Evolutionary conservation across 2,888 invertebrate species (phyloP).

Genomic region (Slavum lentiscoides): DNA sequence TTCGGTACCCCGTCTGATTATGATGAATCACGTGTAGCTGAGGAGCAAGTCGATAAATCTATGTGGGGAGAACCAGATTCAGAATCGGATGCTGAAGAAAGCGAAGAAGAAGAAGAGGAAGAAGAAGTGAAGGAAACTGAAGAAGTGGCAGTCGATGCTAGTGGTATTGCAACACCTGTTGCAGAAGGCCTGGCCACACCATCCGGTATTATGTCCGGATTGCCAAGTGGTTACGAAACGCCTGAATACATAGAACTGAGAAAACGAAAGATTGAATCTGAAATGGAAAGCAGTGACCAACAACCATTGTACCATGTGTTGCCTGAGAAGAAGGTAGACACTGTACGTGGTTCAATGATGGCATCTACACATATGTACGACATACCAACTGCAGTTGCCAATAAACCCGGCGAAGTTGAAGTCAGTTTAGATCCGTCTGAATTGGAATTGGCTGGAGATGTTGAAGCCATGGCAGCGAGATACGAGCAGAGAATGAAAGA

Average conservation of each 20-base stretch:
- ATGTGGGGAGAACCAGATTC: slow-evolving; percentile 98
- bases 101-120: slow-evolving; percentile 68
- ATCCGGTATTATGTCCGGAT: slow-evolving; percentile 78
- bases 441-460: slow-evolving; percentile 81
- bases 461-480: slow-evolving; percentile 91
- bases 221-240: slow-evolving; percentile 95
- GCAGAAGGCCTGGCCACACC: slow-evolving; percentile 94
- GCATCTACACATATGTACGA: slow-evolving; percentile 98
- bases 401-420: slow-evolving; percentile 78
- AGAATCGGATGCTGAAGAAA: slow-evolving; percentile 73
- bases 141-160: slow-evolving; percentile 69
- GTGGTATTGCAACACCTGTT: slow-evolving; percentile 83
- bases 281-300: slow-evolving; percentile 93
- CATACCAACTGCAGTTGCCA: slow-evolving; percentile 70
- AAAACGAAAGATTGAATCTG: slow-evolving; percentile 93
- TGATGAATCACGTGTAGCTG: slow-evolving; percentile 63
- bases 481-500: slow-evolving; percentile 96
- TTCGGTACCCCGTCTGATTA: slow-evolving; percentile 77
- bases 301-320: slow-evolving; percentile 93
- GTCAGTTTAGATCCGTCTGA: slow-evolving; percentile 96
- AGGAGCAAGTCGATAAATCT: slow-evolving; percentile 88
- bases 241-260: slow-evolving; percentile 97
- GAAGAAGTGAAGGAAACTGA: slow-evolving; percentile 66
- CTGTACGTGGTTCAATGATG: slow-evolving; percentile 93
- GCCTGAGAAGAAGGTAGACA: slow-evolving; percentile 90